These are phyloP conservation scores for Babyrousa celebensis DNA, from an alignment of 2,797 vertebrate genomes.

Conservation along the genomic window DNA sequence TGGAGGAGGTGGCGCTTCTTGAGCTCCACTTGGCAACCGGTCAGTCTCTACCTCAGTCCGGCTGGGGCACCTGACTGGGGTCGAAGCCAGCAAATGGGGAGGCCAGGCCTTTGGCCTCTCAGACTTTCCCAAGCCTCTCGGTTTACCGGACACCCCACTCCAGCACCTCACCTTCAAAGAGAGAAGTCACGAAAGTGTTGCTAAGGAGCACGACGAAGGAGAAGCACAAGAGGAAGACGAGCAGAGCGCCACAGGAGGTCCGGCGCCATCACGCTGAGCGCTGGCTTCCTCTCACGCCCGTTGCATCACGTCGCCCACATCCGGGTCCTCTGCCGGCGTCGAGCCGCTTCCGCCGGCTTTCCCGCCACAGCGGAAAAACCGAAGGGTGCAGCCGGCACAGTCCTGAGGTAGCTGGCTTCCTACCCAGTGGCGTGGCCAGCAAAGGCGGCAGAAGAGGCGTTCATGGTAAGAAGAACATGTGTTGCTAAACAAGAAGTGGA, in stretches of 20 bases:
- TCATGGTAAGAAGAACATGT: background rate
- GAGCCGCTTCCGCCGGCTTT: background rate
- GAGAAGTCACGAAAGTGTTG: conserved; percentile 91
- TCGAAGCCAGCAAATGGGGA: conserved; percentile 86
- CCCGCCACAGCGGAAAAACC: fast-evolving
- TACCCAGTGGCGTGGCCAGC: background rate
- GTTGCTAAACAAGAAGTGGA: background rate
- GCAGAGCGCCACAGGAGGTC: conserved; percentile 90
- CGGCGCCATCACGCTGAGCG: conserved; percentile 91
- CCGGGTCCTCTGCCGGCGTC: background rate
- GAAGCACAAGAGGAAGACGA: conserved; percentile 92
- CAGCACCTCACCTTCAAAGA: conserved; percentile 90
- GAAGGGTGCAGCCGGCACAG: fast-evolving
- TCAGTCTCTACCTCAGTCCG: conserved; percentile 63
- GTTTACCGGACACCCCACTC: conserved; percentile 93
- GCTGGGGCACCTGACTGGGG: conserved; percentile 83
- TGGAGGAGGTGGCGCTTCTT: background rate
- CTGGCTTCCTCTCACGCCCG: conserved; percentile 84
- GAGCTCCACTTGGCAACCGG: background rate
- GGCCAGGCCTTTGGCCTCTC: conserved; percentile 83
- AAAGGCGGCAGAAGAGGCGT: background rate
- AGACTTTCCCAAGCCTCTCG: conserved; percentile 90
- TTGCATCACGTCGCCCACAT: fast-evolving
- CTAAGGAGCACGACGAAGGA: conserved; percentile 92
- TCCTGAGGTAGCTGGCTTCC: fast-evolving